Base-by-base conservation (phyloP, 2,888 invertebrate species). In the Aporophyla nigra region DNA sequence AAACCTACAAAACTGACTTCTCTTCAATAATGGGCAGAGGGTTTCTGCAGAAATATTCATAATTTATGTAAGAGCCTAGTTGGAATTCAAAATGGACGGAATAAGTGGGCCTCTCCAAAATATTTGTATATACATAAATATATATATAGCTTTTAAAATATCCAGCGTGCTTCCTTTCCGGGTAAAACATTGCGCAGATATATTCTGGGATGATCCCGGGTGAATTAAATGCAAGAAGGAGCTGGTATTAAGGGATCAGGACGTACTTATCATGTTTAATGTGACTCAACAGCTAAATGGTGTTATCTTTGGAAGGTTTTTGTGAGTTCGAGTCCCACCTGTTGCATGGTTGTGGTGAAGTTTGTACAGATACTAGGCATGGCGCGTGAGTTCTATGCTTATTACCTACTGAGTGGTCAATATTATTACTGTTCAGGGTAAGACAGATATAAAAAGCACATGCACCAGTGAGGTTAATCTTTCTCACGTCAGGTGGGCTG, bases 11-110 rank as follows among this genome's bases (percentile, higher is more conserved):
- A 87, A 82, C 76, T 84, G 85, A 88, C 88, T 86, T 80, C 82
- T 70, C 54, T 73, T 83, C 87, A 80, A 88, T 88, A 86, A 88
- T 80, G 78, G 85, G 67, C 63, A 40, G 72, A 78, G 76, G 86
- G 79, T 70, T 76, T 74, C 53, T 59, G 43, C 67, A 80, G 81
- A 75, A 86, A 82, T 86, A 85, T 81, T 83, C 83, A 88, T 87
- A 88, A 87, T 86, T 88, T 86, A 87, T 87, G 81, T 67, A 80
- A 71, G 80, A 65, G 43, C 74, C 85, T 81, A 85, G 79, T 86
- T 86, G 71, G 80, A 80, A 85, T 85, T 82, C 80, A 85, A 88
- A 86, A 87, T 88, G 83, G 74, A 72, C 49, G 76, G 24, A 72
- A 61, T 46, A 54, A 73, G 77, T 71, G 72, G 73, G 62, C 63